Percentiles rank a stretch among this genome's conserved stretches.
phyloP scores from a whole-genome alignment of 2,113 vertebrate genomes.

The Calyptomena viridis region DNA sequence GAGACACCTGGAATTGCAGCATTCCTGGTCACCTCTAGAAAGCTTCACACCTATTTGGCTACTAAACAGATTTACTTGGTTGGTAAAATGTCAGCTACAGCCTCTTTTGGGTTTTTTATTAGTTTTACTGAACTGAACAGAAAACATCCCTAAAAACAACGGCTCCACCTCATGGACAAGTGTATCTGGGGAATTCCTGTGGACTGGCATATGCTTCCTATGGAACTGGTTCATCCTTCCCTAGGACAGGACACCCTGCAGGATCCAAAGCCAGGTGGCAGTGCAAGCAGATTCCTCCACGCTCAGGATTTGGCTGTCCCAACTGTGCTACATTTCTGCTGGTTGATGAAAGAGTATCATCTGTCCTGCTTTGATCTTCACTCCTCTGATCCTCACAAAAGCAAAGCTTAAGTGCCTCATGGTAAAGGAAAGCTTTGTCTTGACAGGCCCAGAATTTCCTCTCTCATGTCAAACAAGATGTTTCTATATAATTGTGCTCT shows the following conservation, averaged over 20 bases:
- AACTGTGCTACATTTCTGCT: slow-evolving; percentile 6
- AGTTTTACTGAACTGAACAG: not conserved
- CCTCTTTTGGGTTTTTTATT: not conserved
- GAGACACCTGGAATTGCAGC: not conserved
- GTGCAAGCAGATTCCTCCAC: not conserved
- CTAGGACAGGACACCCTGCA: not conserved
- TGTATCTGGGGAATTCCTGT: not conserved
- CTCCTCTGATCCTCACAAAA: slow-evolving; percentile 37
- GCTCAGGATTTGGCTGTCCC: not conserved
- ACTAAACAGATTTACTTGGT: not conserved
- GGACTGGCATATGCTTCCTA: not conserved
- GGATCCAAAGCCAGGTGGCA: slow-evolving; percentile 26
- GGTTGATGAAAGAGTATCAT: not conserved
- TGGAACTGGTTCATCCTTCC: not conserved
- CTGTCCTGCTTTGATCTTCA: not conserved
- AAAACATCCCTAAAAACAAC: not conserved
- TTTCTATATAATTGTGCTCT: slow-evolving; percentile 1
- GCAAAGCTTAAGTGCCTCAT: not conserved
- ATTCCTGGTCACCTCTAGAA: not conserved
- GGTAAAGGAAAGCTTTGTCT: slow-evolving; percentile 3
- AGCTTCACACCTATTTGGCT: not conserved
- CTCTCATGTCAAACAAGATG: not conserved
- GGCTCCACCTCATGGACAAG: not conserved
- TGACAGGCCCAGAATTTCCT: not conserved
- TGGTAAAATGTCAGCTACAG: slow-evolving; percentile 1